Evolutionary conservation across 2,113 vertebrate genomes (phyloP).

Genomic region (Ptychochromis oligacanthus): DNA sequence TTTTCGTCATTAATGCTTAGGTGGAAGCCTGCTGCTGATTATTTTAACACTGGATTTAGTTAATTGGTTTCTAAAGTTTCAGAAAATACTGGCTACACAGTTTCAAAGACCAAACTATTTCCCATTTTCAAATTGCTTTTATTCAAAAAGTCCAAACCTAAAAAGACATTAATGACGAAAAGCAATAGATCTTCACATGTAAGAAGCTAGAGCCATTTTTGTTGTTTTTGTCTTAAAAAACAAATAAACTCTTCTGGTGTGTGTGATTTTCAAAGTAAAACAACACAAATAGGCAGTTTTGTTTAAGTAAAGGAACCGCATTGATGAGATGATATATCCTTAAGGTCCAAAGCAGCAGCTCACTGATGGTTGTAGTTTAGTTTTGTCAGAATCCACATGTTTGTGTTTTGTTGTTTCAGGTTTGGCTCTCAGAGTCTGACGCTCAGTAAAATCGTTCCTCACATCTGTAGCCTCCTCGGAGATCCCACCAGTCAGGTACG

Average conservation of each 20-base stretch:
- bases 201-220: accelerated
- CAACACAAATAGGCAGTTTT: not conserved
- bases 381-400: not conserved
- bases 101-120: not conserved
- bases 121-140: not conserved
- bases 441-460: conserved; percentile 97
- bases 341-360: not conserved
- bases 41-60: not conserved
- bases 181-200: accelerated
- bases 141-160: not conserved
- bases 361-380: not conserved
- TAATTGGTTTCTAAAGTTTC: not conserved
- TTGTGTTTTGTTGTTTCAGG: conserved; percentile 73
- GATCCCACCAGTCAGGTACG: conserved; percentile 95
- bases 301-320: accelerated
- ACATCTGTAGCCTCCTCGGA: conserved; percentile 97
- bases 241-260: accelerated
- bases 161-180: not conserved
- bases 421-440: conserved; percentile 97
- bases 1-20: not conserved
- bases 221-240: not conserved
- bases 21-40: not conserved
- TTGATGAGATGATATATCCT: not conserved
- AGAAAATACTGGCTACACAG: not conserved
- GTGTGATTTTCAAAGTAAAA: not conserved